A percentile compares a stretch with the other conserved stretches of the same genome.
Evolutionary conservation across 1,140 invertebrate genomes (phyloP).

Genomic region (Microplitis demolitor): DNA sequence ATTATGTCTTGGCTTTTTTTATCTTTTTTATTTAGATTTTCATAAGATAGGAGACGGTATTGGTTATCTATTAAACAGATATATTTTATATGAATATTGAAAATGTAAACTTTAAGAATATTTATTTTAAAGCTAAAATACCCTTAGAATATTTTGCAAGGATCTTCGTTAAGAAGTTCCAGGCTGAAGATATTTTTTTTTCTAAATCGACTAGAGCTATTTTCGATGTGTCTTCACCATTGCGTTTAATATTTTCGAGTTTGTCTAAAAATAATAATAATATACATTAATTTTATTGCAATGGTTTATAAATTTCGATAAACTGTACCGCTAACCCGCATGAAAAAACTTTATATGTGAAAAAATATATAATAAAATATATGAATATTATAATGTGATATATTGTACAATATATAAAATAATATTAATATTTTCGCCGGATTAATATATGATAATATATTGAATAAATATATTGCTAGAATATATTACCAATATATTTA

Average conservation of each 20-base stretch:
- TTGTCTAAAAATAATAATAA: slow-evolving; percentile 31
- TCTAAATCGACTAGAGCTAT: slow-evolving; percentile 30
- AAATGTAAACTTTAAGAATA: background rate
- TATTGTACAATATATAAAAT: too few species aligned
- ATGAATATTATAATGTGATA: too few species aligned
- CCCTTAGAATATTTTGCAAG: slow-evolving; percentile 43
- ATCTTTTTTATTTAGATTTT: slow-evolving; percentile 42
- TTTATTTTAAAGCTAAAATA: slow-evolving; percentile 25
- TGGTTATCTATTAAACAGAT: slow-evolving; percentile 31
- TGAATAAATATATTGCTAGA: too few species aligned
- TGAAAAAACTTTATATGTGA: too few species aligned
- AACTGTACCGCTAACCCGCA: background rate
- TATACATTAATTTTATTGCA: background rate
- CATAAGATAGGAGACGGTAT: slow-evolving; percentile 37
- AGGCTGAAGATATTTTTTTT: slow-evolving; percentile 30
- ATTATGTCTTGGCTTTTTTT: slow-evolving; percentile 41
- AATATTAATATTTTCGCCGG: too few species aligned
- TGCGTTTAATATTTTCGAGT: slow-evolving; percentile 34
- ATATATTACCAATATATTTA: too few species aligned
- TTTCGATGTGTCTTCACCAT: slow-evolving; percentile 34
- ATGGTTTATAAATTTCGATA: background rate
- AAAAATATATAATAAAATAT: too few species aligned
- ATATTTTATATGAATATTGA: slow-evolving; percentile 4
- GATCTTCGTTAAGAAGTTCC: slow-evolving; percentile 33
- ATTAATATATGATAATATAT: too few species aligned